phyloP scores from a whole-genome alignment of 2,113 vertebrate genomes.

The Lycaon pictus region DNA sequence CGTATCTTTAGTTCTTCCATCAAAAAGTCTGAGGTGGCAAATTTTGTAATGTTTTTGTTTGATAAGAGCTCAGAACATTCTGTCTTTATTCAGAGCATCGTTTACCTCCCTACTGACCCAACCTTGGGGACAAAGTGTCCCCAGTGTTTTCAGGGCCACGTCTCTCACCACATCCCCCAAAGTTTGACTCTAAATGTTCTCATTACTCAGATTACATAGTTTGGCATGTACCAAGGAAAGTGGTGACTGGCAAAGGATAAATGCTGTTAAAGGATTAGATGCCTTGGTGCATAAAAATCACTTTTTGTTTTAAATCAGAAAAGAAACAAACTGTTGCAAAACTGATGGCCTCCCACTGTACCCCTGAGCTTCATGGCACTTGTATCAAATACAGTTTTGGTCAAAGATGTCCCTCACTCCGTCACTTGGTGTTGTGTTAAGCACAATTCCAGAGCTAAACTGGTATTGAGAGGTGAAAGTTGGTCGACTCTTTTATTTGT shows the following conservation, averaged over 20 bases:
- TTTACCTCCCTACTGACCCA: background rate
- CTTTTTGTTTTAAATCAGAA: conserved; percentile 53
- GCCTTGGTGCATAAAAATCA: background rate
- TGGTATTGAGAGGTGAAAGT: background rate
- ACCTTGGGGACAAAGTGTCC: conserved; percentile 41
- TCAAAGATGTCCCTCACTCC: background rate
- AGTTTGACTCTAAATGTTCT: conserved; percentile 55
- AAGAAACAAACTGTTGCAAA: conserved; percentile 45
- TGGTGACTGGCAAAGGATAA: conserved; percentile 10
- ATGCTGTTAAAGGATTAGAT: conserved; percentile 37
- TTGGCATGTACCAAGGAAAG: conserved; percentile 21
- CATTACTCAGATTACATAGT: conserved; percentile 32
- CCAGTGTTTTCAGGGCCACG: conserved; percentile 33
- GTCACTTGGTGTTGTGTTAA: background rate
- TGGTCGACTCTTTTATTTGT: conserved; percentile 16
- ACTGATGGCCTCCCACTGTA: background rate
- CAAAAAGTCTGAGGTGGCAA: background rate
- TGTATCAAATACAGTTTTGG: background rate
- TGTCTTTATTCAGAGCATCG: background rate
- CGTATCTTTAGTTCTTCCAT: background rate
- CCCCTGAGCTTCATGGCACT: background rate
- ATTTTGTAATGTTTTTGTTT: conserved; percentile 15
- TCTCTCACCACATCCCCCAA: conserved; percentile 25
- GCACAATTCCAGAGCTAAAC: conserved; percentile 24
- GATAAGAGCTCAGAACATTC: conserved; percentile 25